These are phyloP conservation scores for Aplidium turbinatum DNA, from an alignment of 23 tunicate genomes.

Conservation along the genomic window DNA sequence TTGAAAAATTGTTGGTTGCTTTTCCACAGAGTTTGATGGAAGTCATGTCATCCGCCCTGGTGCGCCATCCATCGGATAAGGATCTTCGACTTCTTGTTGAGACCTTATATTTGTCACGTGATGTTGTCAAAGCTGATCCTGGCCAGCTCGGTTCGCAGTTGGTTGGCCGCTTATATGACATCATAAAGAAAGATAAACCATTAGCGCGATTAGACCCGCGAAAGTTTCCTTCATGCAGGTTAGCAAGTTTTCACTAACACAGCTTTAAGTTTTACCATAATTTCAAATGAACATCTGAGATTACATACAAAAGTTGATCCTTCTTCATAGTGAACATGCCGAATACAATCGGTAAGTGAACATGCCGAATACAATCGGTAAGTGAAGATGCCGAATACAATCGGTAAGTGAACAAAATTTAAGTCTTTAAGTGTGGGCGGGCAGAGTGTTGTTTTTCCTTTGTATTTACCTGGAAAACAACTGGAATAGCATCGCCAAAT, in stretches of 20 bases:
- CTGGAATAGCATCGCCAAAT: too few species aligned
- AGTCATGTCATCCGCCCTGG: conserved; percentile 25
- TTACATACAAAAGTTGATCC: too few species aligned
- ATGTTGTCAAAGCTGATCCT: conserved; percentile 50
- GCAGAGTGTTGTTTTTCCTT: too few species aligned
- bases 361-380: too few species aligned
- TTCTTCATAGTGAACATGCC: too few species aligned
- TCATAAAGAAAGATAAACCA: conserved; percentile 84
- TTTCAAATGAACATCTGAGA: too few species aligned
- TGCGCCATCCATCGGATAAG: conserved; percentile 33
- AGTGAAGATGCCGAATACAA: too few species aligned
- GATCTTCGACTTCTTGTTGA: conserved; percentile 71
- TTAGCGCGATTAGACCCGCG: conserved; percentile 85
- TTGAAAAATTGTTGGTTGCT: not conserved
- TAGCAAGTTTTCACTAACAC: not conserved
- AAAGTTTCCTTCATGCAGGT: conserved; percentile 81
- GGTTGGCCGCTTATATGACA: conserved; percentile 64
- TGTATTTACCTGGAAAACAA: too few species aligned
- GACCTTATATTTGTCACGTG: conserved; percentile 60
- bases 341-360: too few species aligned
- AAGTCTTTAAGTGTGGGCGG: too few species aligned
- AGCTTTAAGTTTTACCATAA: too few species aligned
- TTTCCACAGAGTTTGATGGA: conserved; percentile 45
- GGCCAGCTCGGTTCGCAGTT: conserved; percentile 72
- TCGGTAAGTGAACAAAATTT: too few species aligned